phyloP scores from a whole-genome alignment of 2,888 invertebrate species.

The Harmothoe impar region DNA sequence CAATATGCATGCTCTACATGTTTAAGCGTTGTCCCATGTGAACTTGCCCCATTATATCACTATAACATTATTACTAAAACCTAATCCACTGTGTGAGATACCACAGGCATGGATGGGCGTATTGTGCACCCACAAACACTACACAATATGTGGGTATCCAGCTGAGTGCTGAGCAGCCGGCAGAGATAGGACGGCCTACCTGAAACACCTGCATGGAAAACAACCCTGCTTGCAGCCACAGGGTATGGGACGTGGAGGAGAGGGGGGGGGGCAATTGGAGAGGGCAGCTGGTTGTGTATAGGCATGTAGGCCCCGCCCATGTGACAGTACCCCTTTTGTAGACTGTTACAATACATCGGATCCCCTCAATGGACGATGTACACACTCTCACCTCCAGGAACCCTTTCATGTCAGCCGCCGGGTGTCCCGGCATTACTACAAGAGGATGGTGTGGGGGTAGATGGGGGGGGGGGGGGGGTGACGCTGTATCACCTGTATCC shows the following conservation, averaged over 20 bases:
- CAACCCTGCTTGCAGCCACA: neutral
- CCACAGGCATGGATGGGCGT: too few species aligned
- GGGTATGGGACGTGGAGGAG: neutral
- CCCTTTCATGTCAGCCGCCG: neutral
- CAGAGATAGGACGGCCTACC: neutral
- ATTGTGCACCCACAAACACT: too few species aligned
- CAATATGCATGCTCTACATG: too few species aligned
- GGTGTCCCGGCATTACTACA: neutral
- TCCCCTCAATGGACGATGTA: neutral
- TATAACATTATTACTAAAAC: too few species aligned
- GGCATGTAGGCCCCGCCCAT: neutral
- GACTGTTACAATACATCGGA: neutral
- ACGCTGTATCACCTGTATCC: neutral
- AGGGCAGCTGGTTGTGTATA: slow-evolving; percentile 3
- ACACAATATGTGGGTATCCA: too few species aligned
- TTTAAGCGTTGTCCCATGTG: too few species aligned
- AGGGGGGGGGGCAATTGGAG: neutral
- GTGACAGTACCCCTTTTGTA: neutral
- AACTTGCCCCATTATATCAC: too few species aligned
- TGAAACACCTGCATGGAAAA: slow-evolving; percentile 43
- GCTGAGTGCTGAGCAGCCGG: too few species aligned
- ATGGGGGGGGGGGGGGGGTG: neutral
- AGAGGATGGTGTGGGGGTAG: too few species aligned
- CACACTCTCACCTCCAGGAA: slow-evolving; percentile 38
- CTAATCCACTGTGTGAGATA: too few species aligned